Evolutionary conservation across 2,888 invertebrate genomes (phyloP).

Genomic region (Atethmia centrago): DNA sequence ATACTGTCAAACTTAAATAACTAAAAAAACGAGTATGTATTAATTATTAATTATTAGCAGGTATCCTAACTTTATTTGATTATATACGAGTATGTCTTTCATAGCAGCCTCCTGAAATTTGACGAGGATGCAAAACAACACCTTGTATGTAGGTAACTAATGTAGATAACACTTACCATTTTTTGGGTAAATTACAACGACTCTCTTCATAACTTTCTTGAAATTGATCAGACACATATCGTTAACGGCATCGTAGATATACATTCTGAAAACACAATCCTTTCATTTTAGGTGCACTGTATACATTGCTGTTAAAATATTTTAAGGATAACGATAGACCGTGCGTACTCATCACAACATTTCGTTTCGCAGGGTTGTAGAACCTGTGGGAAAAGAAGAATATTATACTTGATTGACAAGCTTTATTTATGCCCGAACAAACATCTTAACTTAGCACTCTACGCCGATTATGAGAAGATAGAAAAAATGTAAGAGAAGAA

Average conservation of each 20-base stretch:
- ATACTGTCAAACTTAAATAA: too few relatives aligned
- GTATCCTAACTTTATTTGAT: too few relatives aligned
- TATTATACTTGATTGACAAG: not conserved
- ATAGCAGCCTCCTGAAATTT: too few relatives aligned
- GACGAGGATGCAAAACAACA: too few relatives aligned
- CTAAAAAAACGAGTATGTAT: too few relatives aligned
- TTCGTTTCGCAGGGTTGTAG: conserved; percentile 64
- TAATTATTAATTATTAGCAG: too few relatives aligned
- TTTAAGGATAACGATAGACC: not conserved
- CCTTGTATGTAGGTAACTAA: not conserved
- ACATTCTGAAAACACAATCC: conserved; percentile 71
- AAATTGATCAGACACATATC: conserved; percentile 76
- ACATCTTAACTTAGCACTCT: not conserved
- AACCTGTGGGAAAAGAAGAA: conserved; percentile 23
- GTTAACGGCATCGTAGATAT: conserved; percentile 74
- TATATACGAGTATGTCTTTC: too few relatives aligned
- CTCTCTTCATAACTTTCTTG: conserved; percentile 69
- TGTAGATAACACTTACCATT: conserved; percentile 40
- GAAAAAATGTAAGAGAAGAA: not conserved
- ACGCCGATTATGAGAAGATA: not conserved
- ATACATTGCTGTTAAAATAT: not conserved
- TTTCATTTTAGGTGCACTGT: not conserved
- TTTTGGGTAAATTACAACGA: conserved; percentile 42
- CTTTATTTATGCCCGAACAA: not conserved
- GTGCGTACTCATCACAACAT: conserved; percentile 77